phyloP scores from a whole-genome alignment of 1,140 invertebrate species.

The Oreohelix idahoensis region DNA sequence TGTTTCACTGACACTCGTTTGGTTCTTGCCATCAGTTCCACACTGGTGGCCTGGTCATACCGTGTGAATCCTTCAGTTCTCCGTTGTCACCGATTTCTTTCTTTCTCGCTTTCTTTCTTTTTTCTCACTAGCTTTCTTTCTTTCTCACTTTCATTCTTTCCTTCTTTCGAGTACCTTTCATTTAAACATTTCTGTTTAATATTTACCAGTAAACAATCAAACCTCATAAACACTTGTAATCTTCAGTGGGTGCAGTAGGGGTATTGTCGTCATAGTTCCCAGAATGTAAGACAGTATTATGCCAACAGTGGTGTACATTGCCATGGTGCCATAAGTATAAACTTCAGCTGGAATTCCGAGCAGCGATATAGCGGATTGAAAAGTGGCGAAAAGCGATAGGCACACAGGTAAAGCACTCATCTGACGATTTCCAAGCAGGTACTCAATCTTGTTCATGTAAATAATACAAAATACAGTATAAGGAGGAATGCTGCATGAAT shows the following conservation, averaged over 20 bases:
- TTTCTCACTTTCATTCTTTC: no score
- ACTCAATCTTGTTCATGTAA: conserved; percentile 76
- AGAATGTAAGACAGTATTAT: conserved; percentile 82
- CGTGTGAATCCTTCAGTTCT: no score
- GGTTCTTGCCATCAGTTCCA: no score
- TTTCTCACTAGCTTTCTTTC: no score
- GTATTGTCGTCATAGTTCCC: conserved; percentile 85
- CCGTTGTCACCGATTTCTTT: no score
- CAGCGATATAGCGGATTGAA: conserved; percentile 89
- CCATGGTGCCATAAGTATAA: conserved; percentile 55
- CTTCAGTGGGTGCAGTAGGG: conserved; percentile 88
- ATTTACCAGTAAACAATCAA: no score
- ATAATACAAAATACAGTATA: no score
- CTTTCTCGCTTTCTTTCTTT: no score
- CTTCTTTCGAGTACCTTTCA: no score
- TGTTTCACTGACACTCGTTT: no score
- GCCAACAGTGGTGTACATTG: conserved; percentile 31
- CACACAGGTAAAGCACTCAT: conserved; percentile 78
- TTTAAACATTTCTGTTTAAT: no score
- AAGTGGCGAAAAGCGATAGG: conserved; percentile 76
- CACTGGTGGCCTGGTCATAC: no score
- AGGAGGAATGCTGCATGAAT: conserved; percentile 63
- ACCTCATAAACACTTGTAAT: conserved; percentile 90
- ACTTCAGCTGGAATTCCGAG: conserved; percentile 77
- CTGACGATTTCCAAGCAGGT: conserved; percentile 82